A percentile compares a stretch with the other conserved stretches of the same genome.
phyloP scores from a whole-genome alignment of 2,113 vertebrate species.

The Ahaetulla prasina region DNA sequence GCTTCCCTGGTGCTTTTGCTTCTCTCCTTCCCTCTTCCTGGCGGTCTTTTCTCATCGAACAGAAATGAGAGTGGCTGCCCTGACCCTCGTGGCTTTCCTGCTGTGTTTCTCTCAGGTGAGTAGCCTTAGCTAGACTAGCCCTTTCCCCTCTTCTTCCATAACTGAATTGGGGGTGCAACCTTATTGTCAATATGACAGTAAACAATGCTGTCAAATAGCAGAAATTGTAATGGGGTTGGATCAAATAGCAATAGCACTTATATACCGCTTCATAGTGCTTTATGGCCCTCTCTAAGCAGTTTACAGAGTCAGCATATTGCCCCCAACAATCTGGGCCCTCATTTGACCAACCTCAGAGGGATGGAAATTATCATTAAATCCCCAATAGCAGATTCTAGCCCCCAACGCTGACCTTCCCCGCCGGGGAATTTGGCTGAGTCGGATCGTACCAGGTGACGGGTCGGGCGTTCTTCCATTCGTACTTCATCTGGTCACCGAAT shows the following conservation, averaged over 20 bases:
- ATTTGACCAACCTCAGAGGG: too few relatives aligned
- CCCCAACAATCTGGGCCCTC: too few relatives aligned
- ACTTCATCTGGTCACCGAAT: neutral
- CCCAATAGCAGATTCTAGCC: neutral
- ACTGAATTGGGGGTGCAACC: neutral
- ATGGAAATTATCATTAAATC: neutral
- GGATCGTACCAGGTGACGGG: neutral
- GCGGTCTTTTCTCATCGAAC: neutral
- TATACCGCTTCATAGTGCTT: too few relatives aligned
- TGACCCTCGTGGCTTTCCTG: neutral
- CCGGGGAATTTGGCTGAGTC: neutral
- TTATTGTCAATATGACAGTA: neutral
- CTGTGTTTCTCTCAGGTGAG: constrained; percentile 3
- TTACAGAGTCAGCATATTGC: too few relatives aligned
- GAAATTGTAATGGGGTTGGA: neutral
- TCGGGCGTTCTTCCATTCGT: neutral
- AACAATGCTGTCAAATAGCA: too few relatives aligned
- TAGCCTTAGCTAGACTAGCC: neutral
- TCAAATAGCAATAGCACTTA: neutral
- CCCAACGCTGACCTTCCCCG: neutral
- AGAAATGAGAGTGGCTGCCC: neutral
- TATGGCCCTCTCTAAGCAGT: too few relatives aligned
- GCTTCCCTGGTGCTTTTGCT: neutral
- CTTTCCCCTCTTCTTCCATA: neutral
- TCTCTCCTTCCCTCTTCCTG: neutral